Evolutionary conservation across 2,888 invertebrate species (phyloP).

Genomic region (Drosophila ustulata): DNA sequence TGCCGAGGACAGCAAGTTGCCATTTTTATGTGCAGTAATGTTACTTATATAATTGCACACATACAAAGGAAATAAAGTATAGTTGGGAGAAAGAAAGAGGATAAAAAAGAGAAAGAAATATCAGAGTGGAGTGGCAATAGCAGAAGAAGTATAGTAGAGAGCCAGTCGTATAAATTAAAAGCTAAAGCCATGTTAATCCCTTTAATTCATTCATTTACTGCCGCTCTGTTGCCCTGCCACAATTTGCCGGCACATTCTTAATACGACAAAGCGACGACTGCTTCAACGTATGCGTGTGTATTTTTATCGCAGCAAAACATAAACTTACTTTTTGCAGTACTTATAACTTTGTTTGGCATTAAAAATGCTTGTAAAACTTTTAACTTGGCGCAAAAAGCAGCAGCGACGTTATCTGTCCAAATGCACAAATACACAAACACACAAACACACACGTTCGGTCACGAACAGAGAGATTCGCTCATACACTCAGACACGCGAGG

Average conservation of each 20-base stretch:
- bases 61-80: constrained; percentile 4
- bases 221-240: constrained; percentile 28
- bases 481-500: constrained; percentile 15
- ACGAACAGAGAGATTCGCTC: constrained; percentile 18
- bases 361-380: constrained; percentile 79
- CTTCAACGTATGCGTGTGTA: constrained; percentile 36
- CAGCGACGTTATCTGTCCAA: constrained; percentile 59
- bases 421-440: constrained; percentile 39
- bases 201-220: constrained; percentile 74
- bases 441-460: constrained; percentile 13
- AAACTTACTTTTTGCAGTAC: constrained; percentile 75
- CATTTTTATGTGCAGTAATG: constrained; percentile 27
- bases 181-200: constrained; percentile 79
- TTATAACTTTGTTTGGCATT: constrained; percentile 79
- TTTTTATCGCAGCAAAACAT: constrained; percentile 75
- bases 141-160: not conserved
- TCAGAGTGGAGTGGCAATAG: constrained; percentile 6
- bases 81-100: not conserved
- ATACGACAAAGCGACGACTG: constrained; percentile 28
- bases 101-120: constrained; percentile 7
- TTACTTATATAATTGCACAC: constrained; percentile 28
- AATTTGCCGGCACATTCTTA: constrained; percentile 40
- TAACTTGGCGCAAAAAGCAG: constrained; percentile 68
- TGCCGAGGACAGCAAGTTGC: constrained; percentile 3
- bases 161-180: constrained; percentile 76